A percentile compares a stretch with the other conserved stretches of the same genome.
phyloP scores from a whole-genome alignment of 2,888 invertebrate genomes.

The Scrobipalpa atriplicella region DNA sequence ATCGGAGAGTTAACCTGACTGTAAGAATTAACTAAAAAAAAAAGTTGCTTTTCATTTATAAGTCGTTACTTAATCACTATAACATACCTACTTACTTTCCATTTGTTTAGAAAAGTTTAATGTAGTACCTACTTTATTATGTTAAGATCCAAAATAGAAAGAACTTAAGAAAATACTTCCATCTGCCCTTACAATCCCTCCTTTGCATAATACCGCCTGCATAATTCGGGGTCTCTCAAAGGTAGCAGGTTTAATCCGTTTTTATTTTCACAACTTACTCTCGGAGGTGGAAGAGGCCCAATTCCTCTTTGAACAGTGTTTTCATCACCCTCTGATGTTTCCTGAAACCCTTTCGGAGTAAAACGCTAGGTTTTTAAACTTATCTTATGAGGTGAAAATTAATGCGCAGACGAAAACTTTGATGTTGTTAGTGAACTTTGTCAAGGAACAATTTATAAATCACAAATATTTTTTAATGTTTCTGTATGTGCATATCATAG shows the following conservation, averaged over 20 bases:
- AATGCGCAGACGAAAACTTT: too few relatives aligned
- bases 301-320: constrained; percentile 2
- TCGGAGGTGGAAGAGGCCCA: neutral
- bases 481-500: too few relatives aligned
- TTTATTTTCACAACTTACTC: constrained; percentile 27
- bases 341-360: neutral
- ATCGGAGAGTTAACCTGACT: too few relatives aligned
- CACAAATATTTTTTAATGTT: too few relatives aligned
- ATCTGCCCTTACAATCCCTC: constrained; percentile 14
- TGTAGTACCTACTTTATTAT: neutral
- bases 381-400: too few relatives aligned
- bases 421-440: too few relatives aligned
- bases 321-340: neutral
- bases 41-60: neutral
- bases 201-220: constrained; percentile 35
- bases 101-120: neutral
- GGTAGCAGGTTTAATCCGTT: constrained; percentile 31
- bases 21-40: too few relatives aligned
- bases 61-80: too few relatives aligned
- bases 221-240: constrained; percentile 31
- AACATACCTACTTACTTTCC: too few relatives aligned
- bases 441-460: too few relatives aligned
- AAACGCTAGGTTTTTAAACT: too few relatives aligned
- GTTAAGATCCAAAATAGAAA: constrained; percentile 6
- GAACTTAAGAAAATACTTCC: constrained; percentile 12